These are phyloP conservation scores for Tupaia tana DNA, from an alignment of 2,113 vertebrate genomes.

Conservation along the genomic window DNA sequence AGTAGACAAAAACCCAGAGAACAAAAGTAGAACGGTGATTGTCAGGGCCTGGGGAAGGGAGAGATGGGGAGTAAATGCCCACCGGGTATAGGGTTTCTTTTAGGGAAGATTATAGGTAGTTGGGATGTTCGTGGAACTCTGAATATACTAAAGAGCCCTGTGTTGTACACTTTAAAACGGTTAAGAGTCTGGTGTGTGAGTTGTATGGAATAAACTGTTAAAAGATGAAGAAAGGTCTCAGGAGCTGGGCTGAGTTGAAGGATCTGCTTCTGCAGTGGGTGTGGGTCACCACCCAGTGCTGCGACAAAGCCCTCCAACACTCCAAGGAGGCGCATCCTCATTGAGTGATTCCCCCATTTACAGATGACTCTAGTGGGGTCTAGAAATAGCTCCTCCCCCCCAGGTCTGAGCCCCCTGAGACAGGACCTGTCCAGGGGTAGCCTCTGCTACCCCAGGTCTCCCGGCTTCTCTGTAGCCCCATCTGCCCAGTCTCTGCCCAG, in stretches of 20 bases:
- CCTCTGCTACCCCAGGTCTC: neutral
- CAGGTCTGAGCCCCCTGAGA: neutral
- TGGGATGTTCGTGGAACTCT: too few species aligned
- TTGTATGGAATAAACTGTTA: neutral
- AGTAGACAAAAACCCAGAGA: neutral
- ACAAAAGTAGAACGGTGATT: too few species aligned
- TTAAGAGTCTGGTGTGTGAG: neutral
- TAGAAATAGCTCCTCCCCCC: neutral
- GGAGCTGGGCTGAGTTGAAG: neutral
- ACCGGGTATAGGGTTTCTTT: neutral
- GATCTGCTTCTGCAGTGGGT: neutral
- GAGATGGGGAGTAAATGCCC: neutral
- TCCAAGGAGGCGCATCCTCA: neutral
- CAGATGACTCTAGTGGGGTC: neutral
- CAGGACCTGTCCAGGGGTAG: neutral
- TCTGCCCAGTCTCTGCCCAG: neutral
- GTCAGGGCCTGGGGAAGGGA: neutral
- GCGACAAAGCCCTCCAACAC: neutral
- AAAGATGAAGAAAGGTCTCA: neutral
- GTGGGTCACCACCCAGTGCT: neutral
- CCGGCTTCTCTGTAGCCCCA: neutral
- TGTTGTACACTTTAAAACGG: too few species aligned
- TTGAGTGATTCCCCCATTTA: fast-evolving
- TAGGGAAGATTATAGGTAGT: too few species aligned
- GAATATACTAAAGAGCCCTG: too few species aligned